Evolutionary conservation across 2,113 vertebrate species (phyloP).

Genomic region (Tenebrosternarchus preto): DNA sequence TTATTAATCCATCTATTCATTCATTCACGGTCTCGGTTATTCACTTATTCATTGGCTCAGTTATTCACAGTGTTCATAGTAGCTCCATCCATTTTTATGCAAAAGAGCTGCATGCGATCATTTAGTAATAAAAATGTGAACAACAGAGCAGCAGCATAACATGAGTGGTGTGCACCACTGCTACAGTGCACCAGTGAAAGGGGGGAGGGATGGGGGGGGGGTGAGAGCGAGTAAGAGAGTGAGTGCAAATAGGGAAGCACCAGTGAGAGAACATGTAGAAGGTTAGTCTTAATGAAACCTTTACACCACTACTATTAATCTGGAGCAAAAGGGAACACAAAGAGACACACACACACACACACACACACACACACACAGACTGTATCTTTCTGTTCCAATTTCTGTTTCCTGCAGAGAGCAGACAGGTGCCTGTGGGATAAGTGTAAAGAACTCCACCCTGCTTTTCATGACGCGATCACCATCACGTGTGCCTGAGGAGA

Average conservation of each 20-base stretch:
- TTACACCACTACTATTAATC: conserved; percentile 68
- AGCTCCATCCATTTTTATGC: too few species aligned
- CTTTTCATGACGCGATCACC: conserved; percentile 25
- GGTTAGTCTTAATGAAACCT: conserved; percentile 63
- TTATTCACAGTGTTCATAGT: too few species aligned
- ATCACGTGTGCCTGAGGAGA: background rate
- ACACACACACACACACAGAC: conserved; percentile 16
- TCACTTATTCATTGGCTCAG: too few species aligned
- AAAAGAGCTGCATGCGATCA: too few species aligned
- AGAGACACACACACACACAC: conserved; percentile 14
- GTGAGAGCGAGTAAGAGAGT: background rate
- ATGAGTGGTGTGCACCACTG: too few species aligned
- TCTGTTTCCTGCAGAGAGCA: conserved; percentile 24
- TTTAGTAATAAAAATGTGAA: too few species aligned
- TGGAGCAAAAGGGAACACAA: conserved; percentile 47
- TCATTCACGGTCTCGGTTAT: too few species aligned
- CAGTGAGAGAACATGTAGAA: background rate
- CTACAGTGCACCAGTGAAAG: background rate
- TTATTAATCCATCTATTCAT: too few species aligned
- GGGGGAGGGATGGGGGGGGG: background rate
- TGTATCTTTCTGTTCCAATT: background rate
- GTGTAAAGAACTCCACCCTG: conserved; percentile 5
- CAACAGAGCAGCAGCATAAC: too few species aligned
- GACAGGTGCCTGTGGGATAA: conserved; percentile 27
- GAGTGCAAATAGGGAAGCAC: background rate